phyloP scores from a whole-genome alignment of 2,113 vertebrate genomes.

The Scomber colias region DNA sequence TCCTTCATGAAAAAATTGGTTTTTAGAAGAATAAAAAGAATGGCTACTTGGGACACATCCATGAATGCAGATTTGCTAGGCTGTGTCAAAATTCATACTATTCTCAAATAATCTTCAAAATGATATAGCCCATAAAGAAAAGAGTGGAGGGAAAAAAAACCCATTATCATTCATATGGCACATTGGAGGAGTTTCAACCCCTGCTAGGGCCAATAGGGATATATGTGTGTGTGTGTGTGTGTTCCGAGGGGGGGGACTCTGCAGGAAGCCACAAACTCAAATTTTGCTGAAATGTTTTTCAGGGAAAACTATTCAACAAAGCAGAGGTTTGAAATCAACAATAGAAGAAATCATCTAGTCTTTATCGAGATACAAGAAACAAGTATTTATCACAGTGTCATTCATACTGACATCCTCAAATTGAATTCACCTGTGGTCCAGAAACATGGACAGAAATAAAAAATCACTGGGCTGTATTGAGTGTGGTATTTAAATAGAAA shows the following conservation, averaged over 20 bases:
- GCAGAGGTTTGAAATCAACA: slow-evolving; percentile 29
- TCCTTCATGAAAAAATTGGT: slow-evolving; percentile 23
- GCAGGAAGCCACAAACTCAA: slow-evolving; percentile 30
- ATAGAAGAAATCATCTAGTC: slow-evolving; percentile 3
- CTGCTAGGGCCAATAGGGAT: slow-evolving; percentile 28
- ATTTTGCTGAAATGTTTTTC: slow-evolving; percentile 29
- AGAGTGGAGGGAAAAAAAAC: slow-evolving; percentile 32
- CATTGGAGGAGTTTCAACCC: slow-evolving; percentile 47
- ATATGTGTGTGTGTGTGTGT: too few species aligned
- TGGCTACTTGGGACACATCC: slow-evolving; percentile 20
- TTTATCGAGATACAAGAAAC: slow-evolving; percentile 12
- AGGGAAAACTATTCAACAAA: slow-evolving; percentile 28
- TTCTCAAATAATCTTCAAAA: slow-evolving; percentile 44
- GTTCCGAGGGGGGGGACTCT: background rate
- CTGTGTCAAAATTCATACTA: slow-evolving; percentile 36
- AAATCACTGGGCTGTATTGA: background rate
- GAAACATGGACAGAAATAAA: background rate
- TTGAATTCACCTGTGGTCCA: background rate
- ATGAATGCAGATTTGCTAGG: slow-evolving; percentile 49
- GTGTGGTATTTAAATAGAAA: background rate
- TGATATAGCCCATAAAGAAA: slow-evolving; percentile 44
- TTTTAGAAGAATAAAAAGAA: slow-evolving; percentile 11
- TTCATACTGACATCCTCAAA: background rate
- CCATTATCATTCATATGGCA: slow-evolving; percentile 57
- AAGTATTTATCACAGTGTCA: slow-evolving; percentile 21